Evolutionary conservation across 2,888 invertebrate genomes (phyloP), one percentile per base, ranked within the genome.

Genomic region (Yponomeuta evonymella): DNA sequence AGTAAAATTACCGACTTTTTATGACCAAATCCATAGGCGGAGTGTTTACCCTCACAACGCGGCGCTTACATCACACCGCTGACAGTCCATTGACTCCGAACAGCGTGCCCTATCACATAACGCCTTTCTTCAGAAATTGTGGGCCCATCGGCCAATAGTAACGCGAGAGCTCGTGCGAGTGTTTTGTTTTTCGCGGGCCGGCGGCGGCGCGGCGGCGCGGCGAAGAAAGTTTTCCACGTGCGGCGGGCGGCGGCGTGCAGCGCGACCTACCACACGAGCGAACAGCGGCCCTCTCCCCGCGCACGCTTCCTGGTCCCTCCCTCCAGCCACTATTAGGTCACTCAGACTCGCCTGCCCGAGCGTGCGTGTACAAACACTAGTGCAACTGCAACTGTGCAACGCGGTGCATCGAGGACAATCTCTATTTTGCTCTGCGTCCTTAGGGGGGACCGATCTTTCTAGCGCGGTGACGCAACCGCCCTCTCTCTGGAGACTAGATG

Each of bases 361-460:
- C 88, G 89, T 88, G 89, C 90, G 90, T 90, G 89, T 89, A 89
- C 90, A 90, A 89, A 89, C 89, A 89, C 87, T 89, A 87, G 87
- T 90, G 90, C 90, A 90, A 86, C 90, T 58, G 89, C 90, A 58
- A 58, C 51, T 58, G 90, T 89, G 89, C 90, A 89, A 87, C 89
- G 90, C 91, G 90, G 90, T 91, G 91, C 91, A 88, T 89, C 91
- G 91, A 92, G 91, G 91, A 92, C 91, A 90, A 92, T 89, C 91
- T 92, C 90, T 91, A 91, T 90, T 91, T 90, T 90, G 88, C 89
- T 90, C 77, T 79, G 86, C 90, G 91, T 91, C 90, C 91, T 91
- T 80, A 90, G 90, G 91, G 87, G 91, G 91, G 91, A 89, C 89
- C 87, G 90, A 88, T 90, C 89, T 90, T 90, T 90, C 90, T 90